A percentile compares a stretch with the other conserved stretches of the same genome.
phyloP scores from a whole-genome alignment of 2,888 invertebrate genomes.

The Rutpela maculata region DNA sequence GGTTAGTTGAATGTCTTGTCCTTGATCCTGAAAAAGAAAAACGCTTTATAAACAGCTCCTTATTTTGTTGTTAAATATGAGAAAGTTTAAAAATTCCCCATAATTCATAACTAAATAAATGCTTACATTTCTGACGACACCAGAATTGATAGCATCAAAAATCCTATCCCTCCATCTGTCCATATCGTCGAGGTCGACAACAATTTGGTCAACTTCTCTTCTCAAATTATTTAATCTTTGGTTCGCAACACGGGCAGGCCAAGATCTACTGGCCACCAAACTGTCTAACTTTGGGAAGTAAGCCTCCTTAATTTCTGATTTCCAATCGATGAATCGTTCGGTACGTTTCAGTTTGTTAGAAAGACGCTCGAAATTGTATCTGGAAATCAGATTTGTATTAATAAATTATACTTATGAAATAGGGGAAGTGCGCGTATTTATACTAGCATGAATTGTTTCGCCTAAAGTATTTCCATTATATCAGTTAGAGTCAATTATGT shows the following conservation, averaged over 20 bases:
- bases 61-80: no score
- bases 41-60: neutral
- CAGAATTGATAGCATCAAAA: slow-evolving; percentile 82
- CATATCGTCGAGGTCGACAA: slow-evolving; percentile 81
- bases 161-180: slow-evolving; percentile 87
- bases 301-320: slow-evolving; percentile 83
- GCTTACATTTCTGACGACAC: slow-evolving; percentile 77
- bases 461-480: no score
- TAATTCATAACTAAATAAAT: neutral
- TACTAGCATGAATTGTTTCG: no score
- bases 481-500: no score
- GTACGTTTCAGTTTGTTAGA: slow-evolving; percentile 83
- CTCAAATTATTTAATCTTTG: slow-evolving; percentile 79
- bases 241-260: slow-evolving; percentile 82
- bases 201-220: slow-evolving; percentile 82
- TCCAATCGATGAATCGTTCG: slow-evolving; percentile 79
- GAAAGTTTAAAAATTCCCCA: no score
- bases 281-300: slow-evolving; percentile 92
- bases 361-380: slow-evolving; percentile 85
- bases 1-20: slow-evolving; percentile 77
- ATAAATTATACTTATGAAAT: no score
- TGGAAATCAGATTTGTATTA: slow-evolving; percentile 27
- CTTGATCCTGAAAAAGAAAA: slow-evolving; percentile 76
- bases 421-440: neutral
- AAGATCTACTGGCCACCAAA: slow-evolving; percentile 83